Percentiles rank a stretch among this genome's conserved stretches.
Conservation (phyloP, 53 echinoderm and acorn worm species). For the Arbacia lixula region DNA sequence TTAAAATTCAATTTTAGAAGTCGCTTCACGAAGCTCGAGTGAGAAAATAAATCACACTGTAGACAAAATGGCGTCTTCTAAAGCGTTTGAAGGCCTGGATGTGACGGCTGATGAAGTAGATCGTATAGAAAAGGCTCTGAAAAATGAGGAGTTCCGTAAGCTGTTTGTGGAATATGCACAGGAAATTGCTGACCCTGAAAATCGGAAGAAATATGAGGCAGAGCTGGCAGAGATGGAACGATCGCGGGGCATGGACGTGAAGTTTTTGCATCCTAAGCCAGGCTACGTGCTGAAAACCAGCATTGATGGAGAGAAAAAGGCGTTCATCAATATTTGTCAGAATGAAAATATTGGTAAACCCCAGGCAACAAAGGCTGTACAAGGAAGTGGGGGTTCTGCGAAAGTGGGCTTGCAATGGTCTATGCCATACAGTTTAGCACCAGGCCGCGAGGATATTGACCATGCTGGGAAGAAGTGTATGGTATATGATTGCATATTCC, state of each 20-base stretch:
- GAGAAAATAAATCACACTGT: neutral
- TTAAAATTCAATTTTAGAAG: no score
- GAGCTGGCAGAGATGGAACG: conserved; percentile 92
- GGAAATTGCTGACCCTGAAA: conserved; percentile 96
- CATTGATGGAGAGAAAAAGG: conserved; percentile 87
- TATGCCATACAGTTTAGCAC: conserved; percentile 88
- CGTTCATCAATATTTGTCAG: conserved; percentile 91
- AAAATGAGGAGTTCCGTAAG: conserved; percentile 95
- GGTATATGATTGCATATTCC: conserved; percentile 93
- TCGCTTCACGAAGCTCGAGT: no score
- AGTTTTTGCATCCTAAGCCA: conserved; percentile 89
- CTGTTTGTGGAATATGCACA: conserved; percentile 94
- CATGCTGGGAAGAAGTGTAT: conserved; percentile 77
- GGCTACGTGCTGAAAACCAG: conserved; percentile 95
- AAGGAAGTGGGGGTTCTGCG: conserved; percentile 56
- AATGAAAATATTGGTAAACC: conserved; percentile 83
- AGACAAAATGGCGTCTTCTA: conserved; percentile 50
- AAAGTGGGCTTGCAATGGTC: conserved; percentile 77
- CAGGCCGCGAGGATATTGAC: conserved; percentile 90
- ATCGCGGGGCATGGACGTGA: conserved; percentile 92
- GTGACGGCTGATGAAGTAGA: conserved; percentile 85
- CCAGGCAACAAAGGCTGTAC: conserved; percentile 33
- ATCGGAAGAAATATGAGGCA: conserved; percentile 89
- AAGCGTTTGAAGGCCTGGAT: conserved; percentile 69
- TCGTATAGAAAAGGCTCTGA: conserved; percentile 84